phyloP scores from a whole-genome alignment of 2,888 invertebrate genomes.

The Microplitis deprimator region DNA sequence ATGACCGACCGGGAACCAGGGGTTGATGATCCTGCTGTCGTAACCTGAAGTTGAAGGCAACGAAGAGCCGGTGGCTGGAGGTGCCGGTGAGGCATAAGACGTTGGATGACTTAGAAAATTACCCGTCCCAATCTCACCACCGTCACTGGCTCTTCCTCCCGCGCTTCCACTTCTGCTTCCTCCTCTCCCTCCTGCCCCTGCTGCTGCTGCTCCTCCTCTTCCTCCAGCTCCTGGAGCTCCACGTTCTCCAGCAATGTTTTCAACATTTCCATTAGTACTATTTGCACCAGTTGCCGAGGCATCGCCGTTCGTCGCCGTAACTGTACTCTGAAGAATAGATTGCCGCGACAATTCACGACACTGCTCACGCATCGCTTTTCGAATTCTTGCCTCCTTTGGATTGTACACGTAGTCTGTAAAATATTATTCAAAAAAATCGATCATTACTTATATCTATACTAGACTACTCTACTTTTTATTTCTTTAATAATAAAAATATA shows the following conservation, averaged over 20 bases:
- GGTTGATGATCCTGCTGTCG: slow-evolving; percentile 59
- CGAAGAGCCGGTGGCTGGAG: slow-evolving; percentile 45
- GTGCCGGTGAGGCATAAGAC: slow-evolving; percentile 46
- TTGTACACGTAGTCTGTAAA: slow-evolving; percentile 77
- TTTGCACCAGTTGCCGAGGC: slow-evolving; percentile 38
- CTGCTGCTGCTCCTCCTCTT: background rate
- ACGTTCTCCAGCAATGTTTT: background rate
- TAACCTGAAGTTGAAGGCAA: slow-evolving; percentile 49
- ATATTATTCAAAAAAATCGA: background rate
- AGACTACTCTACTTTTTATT: background rate
- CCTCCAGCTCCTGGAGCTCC: background rate
- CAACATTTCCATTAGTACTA: slow-evolving; percentile 13
- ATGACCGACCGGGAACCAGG: slow-evolving; percentile 63
- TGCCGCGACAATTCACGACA: slow-evolving; percentile 67
- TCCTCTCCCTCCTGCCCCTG: slow-evolving; percentile 33
- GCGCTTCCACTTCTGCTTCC: slow-evolving; percentile 29
- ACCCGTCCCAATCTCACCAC: slow-evolving; percentile 44
- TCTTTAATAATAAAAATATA: too few species aligned
- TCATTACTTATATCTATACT: background rate
- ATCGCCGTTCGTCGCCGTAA: slow-evolving; percentile 54
- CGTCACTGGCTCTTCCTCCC: slow-evolving; percentile 33
- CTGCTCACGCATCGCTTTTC: slow-evolving; percentile 75
- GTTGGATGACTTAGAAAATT: slow-evolving; percentile 52
- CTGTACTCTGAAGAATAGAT: slow-evolving; percentile 64
- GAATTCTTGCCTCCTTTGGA: slow-evolving; percentile 77